Evolutionary conservation across 2,888 invertebrate species (phyloP).

Genomic region (Protodeltote pygarga): DNA sequence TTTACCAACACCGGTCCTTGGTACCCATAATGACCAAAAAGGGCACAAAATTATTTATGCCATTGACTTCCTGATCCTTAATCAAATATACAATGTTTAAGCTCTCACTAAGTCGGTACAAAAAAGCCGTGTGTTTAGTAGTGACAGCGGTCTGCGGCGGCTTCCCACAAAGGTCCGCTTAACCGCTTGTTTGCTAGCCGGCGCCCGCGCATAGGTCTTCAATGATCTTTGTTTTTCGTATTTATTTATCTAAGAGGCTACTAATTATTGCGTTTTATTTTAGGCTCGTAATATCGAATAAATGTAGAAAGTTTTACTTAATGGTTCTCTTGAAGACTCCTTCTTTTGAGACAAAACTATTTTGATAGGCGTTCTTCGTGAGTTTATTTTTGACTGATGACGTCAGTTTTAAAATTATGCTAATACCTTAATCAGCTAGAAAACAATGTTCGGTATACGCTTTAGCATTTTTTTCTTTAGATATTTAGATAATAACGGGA

Average conservation of each 20-base stretch:
- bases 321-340: not conserved
- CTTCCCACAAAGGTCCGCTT: conserved; percentile 35
- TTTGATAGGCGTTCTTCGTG: too few relatives aligned
- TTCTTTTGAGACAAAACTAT: too few relatives aligned
- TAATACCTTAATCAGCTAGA: too few relatives aligned
- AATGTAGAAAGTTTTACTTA: not conserved
- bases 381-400: too few relatives aligned
- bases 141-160: conserved; percentile 38
- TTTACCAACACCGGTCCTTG: too few relatives aligned
- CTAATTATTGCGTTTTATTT: conserved; percentile 34
- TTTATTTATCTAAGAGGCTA: conserved; percentile 45
- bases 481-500: too few relatives aligned
- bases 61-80: not conserved
- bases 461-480: too few relatives aligned
- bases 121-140: conserved; percentile 32
- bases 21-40: too few relatives aligned
- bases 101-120: conserved; percentile 22
- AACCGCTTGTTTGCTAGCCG: conserved; percentile 43
- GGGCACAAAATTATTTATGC: too few relatives aligned
- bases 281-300: not conserved
- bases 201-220: conserved; percentile 46
- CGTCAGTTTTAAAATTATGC: too few relatives aligned
- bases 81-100: conserved; percentile 29
- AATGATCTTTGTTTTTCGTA: conserved; percentile 43
- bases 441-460: too few relatives aligned